Evolutionary conservation across 1,140 invertebrate genomes (phyloP).

Genomic region (Apis dorsata): DNA sequence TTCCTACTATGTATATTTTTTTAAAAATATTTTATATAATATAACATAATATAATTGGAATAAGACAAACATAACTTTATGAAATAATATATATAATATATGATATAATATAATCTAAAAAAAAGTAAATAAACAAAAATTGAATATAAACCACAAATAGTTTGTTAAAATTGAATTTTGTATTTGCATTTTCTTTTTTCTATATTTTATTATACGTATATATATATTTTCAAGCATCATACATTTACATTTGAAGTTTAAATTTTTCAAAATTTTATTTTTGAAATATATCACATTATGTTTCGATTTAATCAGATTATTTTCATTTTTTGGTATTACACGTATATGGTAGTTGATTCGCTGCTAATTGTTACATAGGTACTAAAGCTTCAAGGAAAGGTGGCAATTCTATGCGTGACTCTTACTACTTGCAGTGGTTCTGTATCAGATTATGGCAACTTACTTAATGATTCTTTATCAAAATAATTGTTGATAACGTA

Average conservation of each 20-base stretch:
- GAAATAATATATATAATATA: too few relatives aligned
- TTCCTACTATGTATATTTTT: too few relatives aligned
- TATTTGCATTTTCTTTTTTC: neutral
- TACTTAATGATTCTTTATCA: slow-evolving; percentile 46
- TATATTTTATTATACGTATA: too few relatives aligned
- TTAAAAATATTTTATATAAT: too few relatives aligned
- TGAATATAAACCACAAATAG: too few relatives aligned
- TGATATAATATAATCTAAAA: too few relatives aligned
- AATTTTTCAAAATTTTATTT: neutral
- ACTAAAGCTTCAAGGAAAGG: neutral
- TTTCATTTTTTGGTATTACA: neutral
- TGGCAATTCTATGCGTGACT: slow-evolving; percentile 28
- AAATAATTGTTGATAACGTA: slow-evolving; percentile 43
- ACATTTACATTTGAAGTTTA: neutral
- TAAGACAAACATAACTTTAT: too few relatives aligned
- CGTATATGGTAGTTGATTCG: neutral
- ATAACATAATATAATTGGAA: too few relatives aligned
- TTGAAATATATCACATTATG: neutral
- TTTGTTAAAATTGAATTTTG: too few relatives aligned
- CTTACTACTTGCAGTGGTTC: slow-evolving; percentile 8
- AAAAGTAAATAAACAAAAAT: too few relatives aligned
- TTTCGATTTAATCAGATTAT: neutral
- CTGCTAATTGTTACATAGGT: slow-evolving; percentile 1
- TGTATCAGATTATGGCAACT: slow-evolving; percentile 42
- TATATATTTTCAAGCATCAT: neutral